Conservation (phyloP, 1,140 invertebrate genomes). For the Calliopsis andreniformis region DNA sequence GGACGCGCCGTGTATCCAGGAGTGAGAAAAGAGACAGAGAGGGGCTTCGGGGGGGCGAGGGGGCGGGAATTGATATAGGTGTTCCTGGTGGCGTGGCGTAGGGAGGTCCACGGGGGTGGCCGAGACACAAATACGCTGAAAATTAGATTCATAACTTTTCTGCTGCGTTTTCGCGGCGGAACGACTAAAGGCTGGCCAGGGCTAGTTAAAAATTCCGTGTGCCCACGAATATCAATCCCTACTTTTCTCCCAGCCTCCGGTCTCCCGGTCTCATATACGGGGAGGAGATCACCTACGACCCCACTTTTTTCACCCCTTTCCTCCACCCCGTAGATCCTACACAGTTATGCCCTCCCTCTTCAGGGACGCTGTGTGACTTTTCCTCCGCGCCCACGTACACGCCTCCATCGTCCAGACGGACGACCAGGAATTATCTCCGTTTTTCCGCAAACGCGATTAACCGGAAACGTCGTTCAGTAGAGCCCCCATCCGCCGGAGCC, state of each 20-base stretch:
- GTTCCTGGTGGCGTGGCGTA: constrained; percentile 55
- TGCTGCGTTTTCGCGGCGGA: constrained; percentile 72
- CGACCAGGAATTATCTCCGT: constrained; percentile 76
- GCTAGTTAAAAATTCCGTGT: constrained; percentile 80
- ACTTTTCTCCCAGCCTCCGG: constrained; percentile 4
- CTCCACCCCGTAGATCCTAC: constrained; percentile 39
- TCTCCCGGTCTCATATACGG: constrained; percentile 32
- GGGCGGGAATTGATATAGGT: constrained; percentile 56
- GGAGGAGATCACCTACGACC: constrained; percentile 58
- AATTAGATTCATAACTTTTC: constrained; percentile 81
- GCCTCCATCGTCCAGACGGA: constrained; percentile 70
- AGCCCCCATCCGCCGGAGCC: constrained; percentile 42
- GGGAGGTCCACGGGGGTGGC: constrained; percentile 47
- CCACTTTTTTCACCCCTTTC: constrained; percentile 46
- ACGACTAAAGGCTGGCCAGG: constrained; percentile 66
- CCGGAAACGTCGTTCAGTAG: constrained; percentile 71
- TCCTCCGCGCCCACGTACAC: constrained; percentile 61
- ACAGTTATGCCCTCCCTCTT: constrained; percentile 49
- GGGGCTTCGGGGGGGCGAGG: constrained; percentile 32
- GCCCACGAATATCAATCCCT: constrained; percentile 77
- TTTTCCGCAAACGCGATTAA: constrained; percentile 79
- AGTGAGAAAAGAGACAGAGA: constrained; percentile 49
- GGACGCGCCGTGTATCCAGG: constrained; percentile 36
- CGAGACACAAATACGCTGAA: constrained; percentile 76
- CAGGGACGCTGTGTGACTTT: constrained; percentile 48